These are phyloP conservation scores for Diplosoma virens DNA, from an alignment of 23 tunicate species.

Conservation along the genomic window DNA sequence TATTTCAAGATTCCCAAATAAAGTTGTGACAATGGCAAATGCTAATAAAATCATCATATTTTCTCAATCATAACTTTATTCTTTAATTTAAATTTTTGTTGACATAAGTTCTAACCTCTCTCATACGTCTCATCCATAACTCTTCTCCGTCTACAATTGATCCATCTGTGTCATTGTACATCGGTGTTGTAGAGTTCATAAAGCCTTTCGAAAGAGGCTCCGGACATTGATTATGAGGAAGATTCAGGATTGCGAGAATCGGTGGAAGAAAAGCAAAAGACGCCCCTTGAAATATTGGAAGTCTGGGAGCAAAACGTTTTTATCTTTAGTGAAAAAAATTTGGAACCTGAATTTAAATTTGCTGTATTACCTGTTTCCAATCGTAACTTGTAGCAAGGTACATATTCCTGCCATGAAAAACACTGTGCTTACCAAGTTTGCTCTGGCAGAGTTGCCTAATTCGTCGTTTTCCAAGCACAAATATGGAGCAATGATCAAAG, in stretches of 20 bases:
- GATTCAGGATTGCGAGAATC: slow-evolving; percentile 44
- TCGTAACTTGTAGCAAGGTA: slow-evolving; percentile 63
- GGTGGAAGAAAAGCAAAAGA: slow-evolving; percentile 69
- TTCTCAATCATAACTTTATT: too few species aligned
- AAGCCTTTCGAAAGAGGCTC: slow-evolving; percentile 30
- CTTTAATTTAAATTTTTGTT: too few species aligned
- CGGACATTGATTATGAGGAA: slow-evolving; percentile 74
- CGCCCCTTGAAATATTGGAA: slow-evolving; percentile 84
- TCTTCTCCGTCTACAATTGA: slow-evolving; percentile 50
- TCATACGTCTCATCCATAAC: slow-evolving; percentile 73
- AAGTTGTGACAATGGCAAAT: too few species aligned
- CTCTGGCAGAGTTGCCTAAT: slow-evolving; percentile 52
- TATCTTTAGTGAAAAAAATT: too few species aligned
- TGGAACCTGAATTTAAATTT: not conserved
- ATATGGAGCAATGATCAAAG: slow-evolving; percentile 17
- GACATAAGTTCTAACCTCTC: too few species aligned
- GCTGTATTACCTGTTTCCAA: slow-evolving; percentile 64
- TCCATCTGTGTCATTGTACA: slow-evolving; percentile 77
- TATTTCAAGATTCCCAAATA: too few species aligned
- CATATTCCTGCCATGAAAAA: slow-evolving; percentile 59
- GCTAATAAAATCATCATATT: too few species aligned
- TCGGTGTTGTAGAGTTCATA: slow-evolving; percentile 19
- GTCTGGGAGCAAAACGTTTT: too few species aligned
- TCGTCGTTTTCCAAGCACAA: slow-evolving; percentile 39
- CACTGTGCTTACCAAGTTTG: slow-evolving; percentile 48